Conservation (phyloP, 2,888 invertebrate genomes). For the Polyommatus iphigenia region DNA sequence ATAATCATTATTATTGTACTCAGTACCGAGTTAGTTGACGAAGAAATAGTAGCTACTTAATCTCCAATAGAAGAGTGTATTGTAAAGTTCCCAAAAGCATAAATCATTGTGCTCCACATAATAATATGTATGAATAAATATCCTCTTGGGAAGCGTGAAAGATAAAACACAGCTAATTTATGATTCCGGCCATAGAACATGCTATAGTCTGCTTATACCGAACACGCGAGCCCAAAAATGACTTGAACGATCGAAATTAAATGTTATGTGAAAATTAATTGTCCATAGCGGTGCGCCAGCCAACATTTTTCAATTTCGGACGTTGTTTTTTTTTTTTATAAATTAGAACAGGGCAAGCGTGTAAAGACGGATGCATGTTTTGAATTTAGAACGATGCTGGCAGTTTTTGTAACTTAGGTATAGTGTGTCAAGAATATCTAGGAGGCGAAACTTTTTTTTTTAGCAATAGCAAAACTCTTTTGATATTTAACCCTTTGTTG, state of each 20-base stretch:
- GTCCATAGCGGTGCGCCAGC: constrained; percentile 41
- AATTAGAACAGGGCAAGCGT: not conserved
- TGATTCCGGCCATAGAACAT: constrained; percentile 3
- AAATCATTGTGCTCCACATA: constrained; percentile 6
- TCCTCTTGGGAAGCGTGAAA: constrained; percentile 12
- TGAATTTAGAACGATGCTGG: constrained; percentile 7
- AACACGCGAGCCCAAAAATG: constrained; percentile 44
- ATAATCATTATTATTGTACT: too few species aligned
- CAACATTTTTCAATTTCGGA: constrained; percentile 38
- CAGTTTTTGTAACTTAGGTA: not conserved
- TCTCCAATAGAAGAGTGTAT: not conserved
- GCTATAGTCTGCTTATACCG: constrained; percentile 28
- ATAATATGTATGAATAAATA: constrained; percentile 17
- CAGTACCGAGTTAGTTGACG: too few species aligned
- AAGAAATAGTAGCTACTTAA: not conserved
- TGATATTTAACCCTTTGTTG: too few species aligned
- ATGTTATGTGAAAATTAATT: constrained; percentile 47
- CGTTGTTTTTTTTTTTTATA: constrained; percentile 40
- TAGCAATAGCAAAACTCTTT: too few species aligned
- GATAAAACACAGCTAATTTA: constrained; percentile 25
- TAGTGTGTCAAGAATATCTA: too few species aligned
- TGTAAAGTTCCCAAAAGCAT: not conserved
- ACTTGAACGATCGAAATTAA: constrained; percentile 43
- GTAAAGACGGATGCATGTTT: not conserved
- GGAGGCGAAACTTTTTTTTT: too few species aligned